A percentile compares a stretch with the other conserved stretches of the same genome.
These are phyloP conservation scores for Bursaphelenchus okinawaensis DNA, from an alignment of 2,888 invertebrate species.

Conservation along the genomic window DNA sequence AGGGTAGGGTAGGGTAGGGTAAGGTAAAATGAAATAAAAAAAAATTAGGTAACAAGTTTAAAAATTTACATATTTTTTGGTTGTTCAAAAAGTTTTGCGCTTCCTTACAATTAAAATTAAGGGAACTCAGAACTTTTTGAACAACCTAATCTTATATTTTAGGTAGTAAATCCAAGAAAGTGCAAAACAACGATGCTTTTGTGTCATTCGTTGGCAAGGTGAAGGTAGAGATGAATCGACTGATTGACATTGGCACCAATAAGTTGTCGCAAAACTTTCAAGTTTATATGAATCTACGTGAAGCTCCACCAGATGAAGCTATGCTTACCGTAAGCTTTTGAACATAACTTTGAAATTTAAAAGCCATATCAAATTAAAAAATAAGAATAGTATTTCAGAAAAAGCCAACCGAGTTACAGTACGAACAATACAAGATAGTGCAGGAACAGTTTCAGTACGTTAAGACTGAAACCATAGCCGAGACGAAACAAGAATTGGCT, in stretches of 20 bases:
- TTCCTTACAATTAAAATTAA: too few relatives aligned
- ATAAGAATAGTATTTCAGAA: neutral
- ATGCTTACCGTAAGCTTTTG: neutral
- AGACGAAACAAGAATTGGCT: slow-evolving; percentile 26
- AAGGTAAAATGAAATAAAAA: too few relatives aligned
- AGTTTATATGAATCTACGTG: slow-evolving; percentile 1
- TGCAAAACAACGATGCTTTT: neutral
- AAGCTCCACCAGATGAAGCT: slow-evolving; percentile 2
- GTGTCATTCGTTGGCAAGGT: neutral
- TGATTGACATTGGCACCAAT: neutral
- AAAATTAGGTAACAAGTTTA: too few relatives aligned
- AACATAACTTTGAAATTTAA: too few relatives aligned
- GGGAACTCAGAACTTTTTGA: too few relatives aligned
- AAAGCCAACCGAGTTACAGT: neutral
- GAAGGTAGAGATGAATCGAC: neutral
- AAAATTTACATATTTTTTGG: too few relatives aligned
- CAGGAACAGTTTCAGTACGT: slow-evolving; percentile 3
- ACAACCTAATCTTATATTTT: too few relatives aligned
- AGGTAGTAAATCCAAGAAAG: neutral
- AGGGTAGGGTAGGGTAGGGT: too few relatives aligned
- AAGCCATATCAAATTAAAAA: too few relatives aligned
- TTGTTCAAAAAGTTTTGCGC: too few relatives aligned
- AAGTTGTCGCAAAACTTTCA: neutral
- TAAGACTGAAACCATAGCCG: slow-evolving; percentile 11
- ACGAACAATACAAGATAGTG: neutral